Evolutionary conservation across 2,888 invertebrate genomes (phyloP).

Genomic region (Ornithoptera priamus): DNA sequence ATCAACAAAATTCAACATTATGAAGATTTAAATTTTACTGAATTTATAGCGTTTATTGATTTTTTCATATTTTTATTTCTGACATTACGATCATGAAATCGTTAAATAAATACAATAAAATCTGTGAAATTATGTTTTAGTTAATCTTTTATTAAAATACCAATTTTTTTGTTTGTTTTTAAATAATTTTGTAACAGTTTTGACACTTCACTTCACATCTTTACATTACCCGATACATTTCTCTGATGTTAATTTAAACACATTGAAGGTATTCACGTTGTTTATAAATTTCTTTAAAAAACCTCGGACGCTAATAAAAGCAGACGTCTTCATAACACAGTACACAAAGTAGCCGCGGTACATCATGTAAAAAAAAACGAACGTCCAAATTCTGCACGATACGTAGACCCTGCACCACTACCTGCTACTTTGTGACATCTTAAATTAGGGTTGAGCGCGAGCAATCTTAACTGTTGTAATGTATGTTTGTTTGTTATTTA

Average conservation of each 20-base stretch:
- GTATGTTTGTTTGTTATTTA: conserved; percentile 4
- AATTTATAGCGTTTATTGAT: too few relatives aligned
- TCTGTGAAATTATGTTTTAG: too few relatives aligned
- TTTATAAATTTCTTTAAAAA: conserved; percentile 13
- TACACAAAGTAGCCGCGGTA: conserved; percentile 50
- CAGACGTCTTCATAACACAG: conserved; percentile 59
- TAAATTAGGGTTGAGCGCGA: conserved; percentile 60
- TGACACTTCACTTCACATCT: too few relatives aligned
- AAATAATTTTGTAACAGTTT: too few relatives aligned
- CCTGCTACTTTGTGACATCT: conserved; percentile 78
- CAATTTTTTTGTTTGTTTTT: too few relatives aligned
- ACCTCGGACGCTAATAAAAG: conserved; percentile 39
- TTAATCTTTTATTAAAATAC: too few relatives aligned
- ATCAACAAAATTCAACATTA: too few relatives aligned
- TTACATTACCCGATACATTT: background rate
- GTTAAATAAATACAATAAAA: too few relatives aligned
- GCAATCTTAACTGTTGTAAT: conserved; percentile 31
- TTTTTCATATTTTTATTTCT: too few relatives aligned
- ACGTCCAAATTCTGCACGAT: conserved; percentile 65
- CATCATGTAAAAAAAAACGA: conserved; percentile 63
- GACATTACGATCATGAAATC: too few relatives aligned
- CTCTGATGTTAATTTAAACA: conserved; percentile 1
- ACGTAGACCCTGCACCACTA: conserved; percentile 66
- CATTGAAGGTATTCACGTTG: background rate
- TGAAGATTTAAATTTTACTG: too few relatives aligned